These are phyloP conservation scores for Rapana venosa DNA, from an alignment of 2,888 invertebrate genomes.

Conservation along the genomic window DNA sequence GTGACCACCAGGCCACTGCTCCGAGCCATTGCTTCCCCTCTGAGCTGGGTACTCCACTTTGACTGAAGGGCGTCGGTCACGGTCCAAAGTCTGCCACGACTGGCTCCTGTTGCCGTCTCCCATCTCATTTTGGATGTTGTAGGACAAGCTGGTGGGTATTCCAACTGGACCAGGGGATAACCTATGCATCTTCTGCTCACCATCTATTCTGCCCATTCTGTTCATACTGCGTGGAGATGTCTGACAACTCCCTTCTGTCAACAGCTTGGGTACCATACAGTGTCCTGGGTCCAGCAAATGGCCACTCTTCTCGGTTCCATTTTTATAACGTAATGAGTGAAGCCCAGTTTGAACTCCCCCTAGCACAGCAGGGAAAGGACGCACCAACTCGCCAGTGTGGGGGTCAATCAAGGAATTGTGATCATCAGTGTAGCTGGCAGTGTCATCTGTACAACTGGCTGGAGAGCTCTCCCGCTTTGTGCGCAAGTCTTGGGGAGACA, in stretches of 20 bases:
- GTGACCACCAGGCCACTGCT: neutral
- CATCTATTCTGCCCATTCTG: neutral
- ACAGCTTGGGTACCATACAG: neutral
- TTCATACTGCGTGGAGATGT: neutral
- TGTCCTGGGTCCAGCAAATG: slow-evolving; percentile 7
- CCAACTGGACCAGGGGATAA: neutral
- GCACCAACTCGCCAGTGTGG: slow-evolving; percentile 35
- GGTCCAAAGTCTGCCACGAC: slow-evolving; percentile 28
- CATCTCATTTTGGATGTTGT: neutral
- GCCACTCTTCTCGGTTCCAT: neutral
- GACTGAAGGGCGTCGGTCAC: slow-evolving; percentile 26
- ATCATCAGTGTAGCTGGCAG: neutral
- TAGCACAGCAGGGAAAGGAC: neutral
- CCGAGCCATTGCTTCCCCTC: neutral
- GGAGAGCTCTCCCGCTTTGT: neutral
- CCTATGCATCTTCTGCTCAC: neutral
- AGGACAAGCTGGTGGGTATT: neutral
- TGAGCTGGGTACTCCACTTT: slow-evolving; percentile 33
- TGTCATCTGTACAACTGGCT: neutral
- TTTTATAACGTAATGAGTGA: neutral
- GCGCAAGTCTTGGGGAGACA: slow-evolving; percentile 50
- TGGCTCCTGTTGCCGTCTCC: neutral
- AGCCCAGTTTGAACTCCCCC: neutral
- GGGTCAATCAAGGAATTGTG: slow-evolving; percentile 38
- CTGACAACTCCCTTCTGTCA: slow-evolving; percentile 11